A percentile compares a stretch with the other conserved stretches of the same genome.
phyloP scores from a whole-genome alignment of 37 sponge, comb jelly and placozoan species.

The Tethya wilhelma region DNA sequence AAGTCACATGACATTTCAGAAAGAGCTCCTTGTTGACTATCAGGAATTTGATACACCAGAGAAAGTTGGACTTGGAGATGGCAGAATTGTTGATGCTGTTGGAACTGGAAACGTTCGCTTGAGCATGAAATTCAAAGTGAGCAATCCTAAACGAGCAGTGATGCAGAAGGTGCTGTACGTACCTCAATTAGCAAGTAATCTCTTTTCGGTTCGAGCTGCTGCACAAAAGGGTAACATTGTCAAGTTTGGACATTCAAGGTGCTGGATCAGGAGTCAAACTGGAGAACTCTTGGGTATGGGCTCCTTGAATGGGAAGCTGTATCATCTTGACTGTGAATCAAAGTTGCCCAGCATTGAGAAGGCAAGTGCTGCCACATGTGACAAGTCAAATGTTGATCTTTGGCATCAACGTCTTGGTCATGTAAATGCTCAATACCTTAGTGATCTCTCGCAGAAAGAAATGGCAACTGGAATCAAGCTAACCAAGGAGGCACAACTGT shows the following conservation, averaged over 20 bases:
- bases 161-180: constrained; percentile 44
- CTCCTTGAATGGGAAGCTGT: constrained; percentile 41
- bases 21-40: constrained; percentile 35
- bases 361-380: background rate
- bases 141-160: constrained; percentile 8
- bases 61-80: constrained; percentile 54
- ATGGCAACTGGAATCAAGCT: constrained; percentile 31
- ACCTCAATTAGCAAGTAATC: constrained; percentile 46
- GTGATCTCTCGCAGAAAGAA: constrained; percentile 3
- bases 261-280: constrained; percentile 41
- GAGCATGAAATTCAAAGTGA: constrained; percentile 42
- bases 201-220: constrained; percentile 51
- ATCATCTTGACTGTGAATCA: constrained; percentile 53
- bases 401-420: constrained; percentile 68
- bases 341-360: background rate
- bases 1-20: constrained; percentile 56
- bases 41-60: constrained; percentile 42
- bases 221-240: constrained; percentile 28
- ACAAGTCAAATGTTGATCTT: constrained; percentile 11
- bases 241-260: constrained; percentile 41
- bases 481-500: background rate
- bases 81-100: constrained; percentile 37
- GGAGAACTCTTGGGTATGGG: constrained; percentile 53
- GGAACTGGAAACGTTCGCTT: constrained; percentile 44
- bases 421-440: constrained; percentile 20